A percentile compares a stretch with the other conserved stretches of the same genome.
phyloP scores from a whole-genome alignment of 2,888 invertebrate genomes.

The Microctonus brassicae region DNA sequence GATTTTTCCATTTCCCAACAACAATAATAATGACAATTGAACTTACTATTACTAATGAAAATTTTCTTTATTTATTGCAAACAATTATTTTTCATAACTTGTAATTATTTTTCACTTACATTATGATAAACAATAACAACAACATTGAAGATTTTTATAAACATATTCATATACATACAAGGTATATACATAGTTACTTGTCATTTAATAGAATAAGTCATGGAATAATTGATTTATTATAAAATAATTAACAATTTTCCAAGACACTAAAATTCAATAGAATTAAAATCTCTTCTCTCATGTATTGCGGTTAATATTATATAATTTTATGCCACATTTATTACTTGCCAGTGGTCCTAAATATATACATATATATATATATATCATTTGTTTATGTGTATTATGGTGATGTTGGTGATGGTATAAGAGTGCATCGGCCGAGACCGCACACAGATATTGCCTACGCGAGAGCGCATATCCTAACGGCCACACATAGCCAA shows the following conservation, averaged over 20 bases:
- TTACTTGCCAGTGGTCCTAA: slow-evolving; percentile 20
- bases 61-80: too few relatives aligned
- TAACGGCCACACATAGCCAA: slow-evolving; percentile 43
- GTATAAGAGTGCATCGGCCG: slow-evolving; percentile 39
- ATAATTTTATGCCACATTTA: slow-evolving; percentile 29
- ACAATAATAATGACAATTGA: too few relatives aligned
- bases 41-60: too few relatives aligned
- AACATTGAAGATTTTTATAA: too few relatives aligned
- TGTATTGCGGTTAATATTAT: slow-evolving; percentile 25
- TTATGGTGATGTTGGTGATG: slow-evolving; percentile 16
- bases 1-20: too few relatives aligned
- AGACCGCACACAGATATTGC: slow-evolving; percentile 41
- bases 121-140: too few relatives aligned
- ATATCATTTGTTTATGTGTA: too few relatives aligned
- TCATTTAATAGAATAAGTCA: slow-evolving; percentile 3
- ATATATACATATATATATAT: background rate
- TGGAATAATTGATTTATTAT: background rate
- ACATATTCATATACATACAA: background rate
- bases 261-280: slow-evolving; percentile 9
- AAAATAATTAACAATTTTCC: slow-evolving; percentile 1
- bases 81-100: too few relatives aligned
- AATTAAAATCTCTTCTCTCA: background rate
- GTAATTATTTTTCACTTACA: too few relatives aligned
- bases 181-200: background rate
- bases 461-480: slow-evolving; percentile 35